A percentile compares a stretch with the other conserved stretches of the same genome.
These are phyloP conservation scores for Thrips palmi DNA, from an alignment of 1,140 invertebrate genomes.

Conservation along the genomic window DNA sequence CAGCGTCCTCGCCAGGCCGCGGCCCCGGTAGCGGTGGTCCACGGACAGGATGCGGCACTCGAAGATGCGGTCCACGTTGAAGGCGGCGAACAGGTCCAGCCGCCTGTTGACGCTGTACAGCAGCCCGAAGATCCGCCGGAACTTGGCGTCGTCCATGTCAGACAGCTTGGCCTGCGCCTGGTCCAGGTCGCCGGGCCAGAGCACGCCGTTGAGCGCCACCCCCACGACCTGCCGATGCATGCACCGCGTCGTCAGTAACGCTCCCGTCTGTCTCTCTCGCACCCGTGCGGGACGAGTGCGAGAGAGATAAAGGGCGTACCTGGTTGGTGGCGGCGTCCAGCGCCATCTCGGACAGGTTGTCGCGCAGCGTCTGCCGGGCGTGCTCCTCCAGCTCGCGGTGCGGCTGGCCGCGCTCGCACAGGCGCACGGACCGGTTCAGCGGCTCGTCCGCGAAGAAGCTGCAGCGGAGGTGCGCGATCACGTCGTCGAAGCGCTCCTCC, in stretches of 20 bases:
- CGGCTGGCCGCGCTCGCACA: conserved; percentile 42
- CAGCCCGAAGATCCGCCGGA: conserved; percentile 42
- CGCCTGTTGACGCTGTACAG: conserved; percentile 40
- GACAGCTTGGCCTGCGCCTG: conserved; percentile 34
- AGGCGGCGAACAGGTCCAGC: conserved; percentile 38
- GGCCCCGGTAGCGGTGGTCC: conserved; percentile 42
- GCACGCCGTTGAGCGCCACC: conserved; percentile 41
- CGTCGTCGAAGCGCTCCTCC: conserved; percentile 23
- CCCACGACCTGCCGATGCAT: conserved; percentile 35
- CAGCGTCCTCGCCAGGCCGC: conserved; percentile 48
- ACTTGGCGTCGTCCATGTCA: conserved; percentile 34
- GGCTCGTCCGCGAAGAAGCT: conserved; percentile 67
- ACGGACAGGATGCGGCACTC: conserved; percentile 64
- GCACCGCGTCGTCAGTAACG: not conserved
- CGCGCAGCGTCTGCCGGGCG: conserved; percentile 42
- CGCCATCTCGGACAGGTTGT: conserved; percentile 52
- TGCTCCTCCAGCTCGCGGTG: conserved; percentile 54
- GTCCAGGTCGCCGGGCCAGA: conserved; percentile 34
- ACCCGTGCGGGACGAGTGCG: too few species aligned
- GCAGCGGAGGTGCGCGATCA: conserved; percentile 44
- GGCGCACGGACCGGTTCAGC: conserved; percentile 48
- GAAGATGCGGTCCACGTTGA: conserved; percentile 49
- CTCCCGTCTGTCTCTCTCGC: too few species aligned
- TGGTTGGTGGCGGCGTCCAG: conserved; percentile 32
- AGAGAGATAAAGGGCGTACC: conserved; percentile 28